A percentile compares a stretch with the other conserved stretches of the same genome.
Conservation (phyloP, 2,113 vertebrate species). For the Phylloscopus trochiloides region DNA sequence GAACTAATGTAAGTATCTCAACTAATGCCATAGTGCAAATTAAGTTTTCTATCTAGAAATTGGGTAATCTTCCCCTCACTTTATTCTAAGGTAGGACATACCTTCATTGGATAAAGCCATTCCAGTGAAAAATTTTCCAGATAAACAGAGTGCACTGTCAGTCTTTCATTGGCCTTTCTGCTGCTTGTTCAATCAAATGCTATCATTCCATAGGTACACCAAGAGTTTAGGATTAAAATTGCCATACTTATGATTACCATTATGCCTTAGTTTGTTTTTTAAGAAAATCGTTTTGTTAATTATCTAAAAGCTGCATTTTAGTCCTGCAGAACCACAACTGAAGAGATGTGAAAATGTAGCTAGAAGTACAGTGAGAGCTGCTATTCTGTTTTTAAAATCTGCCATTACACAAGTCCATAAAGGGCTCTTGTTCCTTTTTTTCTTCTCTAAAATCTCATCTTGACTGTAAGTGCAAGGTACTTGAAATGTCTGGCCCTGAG, state of each 20-base stretch:
- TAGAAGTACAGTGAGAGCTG: not conserved
- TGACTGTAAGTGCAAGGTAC: not conserved
- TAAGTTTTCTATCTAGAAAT: not conserved
- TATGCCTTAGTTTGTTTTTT: not conserved
- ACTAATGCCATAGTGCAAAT: fast-evolving
- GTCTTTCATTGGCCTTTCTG: not conserved
- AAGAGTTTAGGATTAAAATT: not conserved
- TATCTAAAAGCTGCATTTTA: not conserved
- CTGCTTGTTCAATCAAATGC: not conserved
- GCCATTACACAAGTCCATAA: not conserved
- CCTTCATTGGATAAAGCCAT: not conserved
- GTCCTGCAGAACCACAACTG: not conserved
- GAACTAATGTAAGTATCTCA: not conserved
- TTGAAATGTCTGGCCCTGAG: not conserved
- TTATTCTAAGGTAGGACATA: not conserved
- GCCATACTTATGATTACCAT: not conserved
- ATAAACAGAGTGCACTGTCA: not conserved
- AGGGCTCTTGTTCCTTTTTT: not conserved
- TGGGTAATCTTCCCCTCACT: not conserved
- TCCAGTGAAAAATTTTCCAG: not conserved
- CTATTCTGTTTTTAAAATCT: not conserved
- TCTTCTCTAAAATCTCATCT: not conserved
- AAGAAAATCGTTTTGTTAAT: not conserved
- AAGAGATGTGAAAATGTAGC: not conserved
- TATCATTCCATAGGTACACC: not conserved